Evolutionary conservation across 2,113 vertebrate genomes (phyloP), one percentile per base, ranked within the genome.

Genomic region (Brienomyrus longianalis): DNA sequence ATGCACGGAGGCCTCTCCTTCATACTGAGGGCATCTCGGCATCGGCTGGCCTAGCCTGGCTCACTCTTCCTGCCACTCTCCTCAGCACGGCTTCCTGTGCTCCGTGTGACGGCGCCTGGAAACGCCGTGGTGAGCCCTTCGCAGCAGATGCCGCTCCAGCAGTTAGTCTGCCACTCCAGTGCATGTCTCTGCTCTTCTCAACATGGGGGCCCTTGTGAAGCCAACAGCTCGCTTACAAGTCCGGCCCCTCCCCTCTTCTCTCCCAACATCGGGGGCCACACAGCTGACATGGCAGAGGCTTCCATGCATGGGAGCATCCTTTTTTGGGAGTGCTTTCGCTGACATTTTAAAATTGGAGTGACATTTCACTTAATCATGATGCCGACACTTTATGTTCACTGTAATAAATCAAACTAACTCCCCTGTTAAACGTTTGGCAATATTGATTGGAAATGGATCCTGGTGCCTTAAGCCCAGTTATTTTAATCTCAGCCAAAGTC

Each of bases 391-490:
- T 87, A n/a, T 31, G 51, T 48, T 84, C 45, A 48, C 19, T 39
- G 51, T 27, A 87, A 54, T 86, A 86, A 54, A 86, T 86, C 47
- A 86, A 86, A 87, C n/a, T 54, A 54, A 87, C n/a, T 87, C 51
- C 85, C 47, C 5, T 43, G 85, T 54, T 87, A 54, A 87, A 35
- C 31, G n/a, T 23, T 87, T 50, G 48, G 15, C 27, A 19, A 31
- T 56, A 87, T 87, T 19, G 85, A 54, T 19, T 35, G n/a, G 50
- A 87, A 21, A 87, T 43, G 23, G 39, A 84, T 23, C 43, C 45
- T 10, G 23, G 45, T 48, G 45, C 83, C 43, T 84, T 35, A 27
- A 87, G 8, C 51, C 11, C 27, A 52, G 17, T 56, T 52, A 87
- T 5, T 54, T 19, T 27, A 54, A 39, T 54, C 15, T 35, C 54